These are phyloP conservation scores for Smithornis capensis DNA, from an alignment of 2,113 vertebrate genomes.

Conservation along the genomic window DNA sequence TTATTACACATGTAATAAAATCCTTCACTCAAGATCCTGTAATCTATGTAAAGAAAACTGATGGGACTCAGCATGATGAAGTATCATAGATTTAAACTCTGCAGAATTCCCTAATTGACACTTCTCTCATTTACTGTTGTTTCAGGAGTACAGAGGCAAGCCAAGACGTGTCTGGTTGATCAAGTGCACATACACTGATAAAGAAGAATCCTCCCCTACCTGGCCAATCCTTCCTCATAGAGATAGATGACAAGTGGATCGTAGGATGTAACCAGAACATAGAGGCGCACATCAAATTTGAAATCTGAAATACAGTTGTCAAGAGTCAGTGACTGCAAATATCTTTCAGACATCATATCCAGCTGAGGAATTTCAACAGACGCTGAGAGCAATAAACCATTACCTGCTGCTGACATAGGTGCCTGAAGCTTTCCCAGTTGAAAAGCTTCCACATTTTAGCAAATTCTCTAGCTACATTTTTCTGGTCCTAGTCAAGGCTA, in stretches of 20 bases:
- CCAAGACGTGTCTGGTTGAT: background rate
- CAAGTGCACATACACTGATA: background rate
- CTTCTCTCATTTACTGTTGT: background rate
- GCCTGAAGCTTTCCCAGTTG: background rate
- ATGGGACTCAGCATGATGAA: background rate
- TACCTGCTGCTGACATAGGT: background rate
- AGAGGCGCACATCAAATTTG: slow-evolving; percentile 95
- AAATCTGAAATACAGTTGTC: slow-evolving; percentile 78
- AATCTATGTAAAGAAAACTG: background rate
- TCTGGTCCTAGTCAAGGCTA: background rate
- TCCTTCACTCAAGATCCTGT: background rate
- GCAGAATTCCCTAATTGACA: background rate
- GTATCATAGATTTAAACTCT: background rate
- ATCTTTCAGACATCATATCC: background rate
- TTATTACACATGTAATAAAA: background rate
- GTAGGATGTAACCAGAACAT: slow-evolving; percentile 95
- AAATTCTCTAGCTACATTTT: background rate
- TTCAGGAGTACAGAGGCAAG: background rate
- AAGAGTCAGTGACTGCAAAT: background rate
- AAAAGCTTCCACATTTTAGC: background rate
- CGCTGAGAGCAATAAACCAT: background rate
- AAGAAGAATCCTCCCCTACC: slow-evolving; percentile 75
- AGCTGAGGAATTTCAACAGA: background rate
- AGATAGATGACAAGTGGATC: slow-evolving; percentile 93
- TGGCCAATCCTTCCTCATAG: slow-evolving; percentile 94